A percentile compares a stretch with the other conserved stretches of the same genome.
phyloP scores from a whole-genome alignment of 2,888 invertebrate species.

The Drosophila testacea region DNA sequence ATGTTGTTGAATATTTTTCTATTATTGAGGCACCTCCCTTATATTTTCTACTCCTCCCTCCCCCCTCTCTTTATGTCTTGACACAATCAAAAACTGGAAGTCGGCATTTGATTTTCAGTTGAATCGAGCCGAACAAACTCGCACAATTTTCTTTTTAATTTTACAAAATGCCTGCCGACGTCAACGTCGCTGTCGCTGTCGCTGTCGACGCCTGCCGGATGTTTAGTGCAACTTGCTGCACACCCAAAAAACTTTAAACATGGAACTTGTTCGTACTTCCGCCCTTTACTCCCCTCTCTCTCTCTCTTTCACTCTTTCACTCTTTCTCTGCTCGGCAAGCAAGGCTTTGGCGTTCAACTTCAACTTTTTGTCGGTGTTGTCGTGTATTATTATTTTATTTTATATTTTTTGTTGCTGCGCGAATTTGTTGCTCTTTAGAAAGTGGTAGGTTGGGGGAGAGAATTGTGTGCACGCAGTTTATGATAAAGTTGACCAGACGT shows the following conservation, averaged over 20 bases:
- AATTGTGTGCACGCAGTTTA: neutral
- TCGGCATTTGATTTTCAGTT: constrained; percentile 31
- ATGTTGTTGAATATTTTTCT: constrained; percentile 76
- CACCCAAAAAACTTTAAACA: constrained; percentile 27
- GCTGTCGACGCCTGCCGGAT: constrained; percentile 63
- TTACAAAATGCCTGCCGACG: constrained; percentile 60
- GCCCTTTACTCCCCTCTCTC: neutral
- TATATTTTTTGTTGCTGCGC: constrained; percentile 4
- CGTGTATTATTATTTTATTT: constrained; percentile 55
- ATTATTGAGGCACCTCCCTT: constrained; percentile 52
- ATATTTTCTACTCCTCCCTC: neutral
- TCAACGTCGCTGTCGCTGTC: constrained; percentile 43
- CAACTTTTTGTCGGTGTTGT: constrained; percentile 56
- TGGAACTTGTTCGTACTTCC: constrained; percentile 36
- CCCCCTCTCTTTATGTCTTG: neutral
- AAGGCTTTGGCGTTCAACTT: constrained; percentile 29
- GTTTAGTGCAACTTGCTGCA: constrained; percentile 66
- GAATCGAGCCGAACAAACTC: constrained; percentile 21
- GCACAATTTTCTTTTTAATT: constrained; percentile 56
- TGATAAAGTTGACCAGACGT: neutral
- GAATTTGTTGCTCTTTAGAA: constrained; percentile 53
- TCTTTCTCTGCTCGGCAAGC: neutral
- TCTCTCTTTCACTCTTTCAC: neutral
- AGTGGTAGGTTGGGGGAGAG: neutral
- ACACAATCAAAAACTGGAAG: constrained; percentile 27